phyloP scores from a whole-genome alignment of 2,113 vertebrate genomes.

The Tragelaphus strepsiceros region DNA sequence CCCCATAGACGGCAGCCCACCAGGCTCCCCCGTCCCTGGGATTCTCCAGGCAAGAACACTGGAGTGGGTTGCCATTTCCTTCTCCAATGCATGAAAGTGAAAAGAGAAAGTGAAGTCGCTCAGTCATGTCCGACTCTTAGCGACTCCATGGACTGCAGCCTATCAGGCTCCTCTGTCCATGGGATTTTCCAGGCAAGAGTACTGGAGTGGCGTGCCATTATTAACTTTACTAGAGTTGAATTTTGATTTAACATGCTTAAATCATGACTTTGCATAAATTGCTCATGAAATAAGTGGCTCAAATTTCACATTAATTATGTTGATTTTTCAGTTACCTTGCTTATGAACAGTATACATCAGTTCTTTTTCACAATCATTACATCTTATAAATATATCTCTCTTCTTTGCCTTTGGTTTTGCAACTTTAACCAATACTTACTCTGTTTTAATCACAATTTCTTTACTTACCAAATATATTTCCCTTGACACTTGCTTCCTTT shows the following conservation, averaged over 20 bases:
- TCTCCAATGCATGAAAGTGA: no score
- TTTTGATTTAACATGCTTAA: not conserved
- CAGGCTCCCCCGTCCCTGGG: no score
- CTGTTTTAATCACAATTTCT: not conserved
- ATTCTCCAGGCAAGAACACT: no score
- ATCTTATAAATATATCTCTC: not conserved
- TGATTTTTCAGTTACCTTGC: not conserved
- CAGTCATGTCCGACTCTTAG: no score
- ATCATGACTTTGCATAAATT: not conserved
- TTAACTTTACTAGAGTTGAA: not conserved
- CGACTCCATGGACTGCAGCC: no score
- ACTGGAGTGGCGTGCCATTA: not conserved
- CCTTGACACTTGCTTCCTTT: not conserved
- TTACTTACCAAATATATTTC: not conserved
- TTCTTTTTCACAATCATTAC: not conserved
- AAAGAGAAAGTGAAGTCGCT: no score
- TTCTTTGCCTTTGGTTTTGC: not conserved
- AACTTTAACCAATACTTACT: not conserved
- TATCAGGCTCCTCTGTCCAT: no score
- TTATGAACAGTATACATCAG: not conserved
- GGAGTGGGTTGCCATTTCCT: no score
- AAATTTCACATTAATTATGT: not conserved
- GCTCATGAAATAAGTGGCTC: not conserved
- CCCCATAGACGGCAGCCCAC: no score
- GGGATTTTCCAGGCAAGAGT: no score